Base-by-base conservation (phyloP, 1,140 invertebrate species). In the Drosophila rufa region DNA sequence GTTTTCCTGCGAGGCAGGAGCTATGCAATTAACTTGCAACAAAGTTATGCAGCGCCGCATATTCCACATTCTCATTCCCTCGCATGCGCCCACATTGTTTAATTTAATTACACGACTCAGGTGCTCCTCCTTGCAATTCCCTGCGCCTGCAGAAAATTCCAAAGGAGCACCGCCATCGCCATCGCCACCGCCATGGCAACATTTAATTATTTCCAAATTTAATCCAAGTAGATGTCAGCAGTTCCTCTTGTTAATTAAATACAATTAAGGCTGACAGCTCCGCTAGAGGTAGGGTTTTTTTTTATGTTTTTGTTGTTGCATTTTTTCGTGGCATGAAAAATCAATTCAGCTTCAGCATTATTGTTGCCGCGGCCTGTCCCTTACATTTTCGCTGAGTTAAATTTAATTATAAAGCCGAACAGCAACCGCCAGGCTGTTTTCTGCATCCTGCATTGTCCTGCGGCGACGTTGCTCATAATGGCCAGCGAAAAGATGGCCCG, bases 41-140 rank as follows among this genome's bases (percentile, higher is more conserved):
- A 79, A 79, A 79, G 68, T 79, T 66, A 79, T 65, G 67, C 55
- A 19, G 60, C 58, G 66, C 79, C 36, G 53, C 53, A 56, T 56
- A 87, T 80, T 80, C 67, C 67, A 40, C 62, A 66, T 43, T 58
- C 56, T 43, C 62, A 66, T 56, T 56, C 53, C 15, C 53, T 40
- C 36, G 40, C 70, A 55, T 57, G 62, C 73, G 50, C 62, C 75
- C 71, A 80, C 77, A 86, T 89, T 80, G 73, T 80, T 87, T 80
- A 90, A 87, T 87, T 74, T 89, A 87, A 87, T 87, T 87, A 90
- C 68, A 70, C 77, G 79, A 69, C 59, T 87, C 76, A 68, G 71
- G 66, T 86, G 71, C 48, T 58, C 38, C 45, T 51, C 51, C 59
- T 47, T 60, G 57, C 38, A 43, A 33, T 22, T 40, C 36, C 4